These are phyloP conservation scores for Emydura subglobosa DNA, from an alignment of 2,113 vertebrate species.

Conservation along the genomic window DNA sequence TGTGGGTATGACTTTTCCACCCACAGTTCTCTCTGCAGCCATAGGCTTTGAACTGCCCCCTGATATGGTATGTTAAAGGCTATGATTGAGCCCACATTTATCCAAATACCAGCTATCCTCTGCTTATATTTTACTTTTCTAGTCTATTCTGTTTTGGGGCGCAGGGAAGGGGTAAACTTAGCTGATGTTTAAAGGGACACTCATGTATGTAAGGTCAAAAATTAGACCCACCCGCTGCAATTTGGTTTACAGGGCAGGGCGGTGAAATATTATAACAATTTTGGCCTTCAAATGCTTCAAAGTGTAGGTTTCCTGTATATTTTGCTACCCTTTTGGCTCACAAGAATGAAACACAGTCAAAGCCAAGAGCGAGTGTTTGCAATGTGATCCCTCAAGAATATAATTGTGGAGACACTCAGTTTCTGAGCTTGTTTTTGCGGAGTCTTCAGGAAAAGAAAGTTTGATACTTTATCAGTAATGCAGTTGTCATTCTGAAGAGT, in stretches of 20 bases:
- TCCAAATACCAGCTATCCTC: rapidly evolving
- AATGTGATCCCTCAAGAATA: not conserved
- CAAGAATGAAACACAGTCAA: not conserved
- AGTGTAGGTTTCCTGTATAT: not conserved
- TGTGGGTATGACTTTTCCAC: not conserved
- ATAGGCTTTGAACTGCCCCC: not conserved
- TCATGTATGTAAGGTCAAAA: not conserved
- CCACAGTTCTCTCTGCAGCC: not conserved
- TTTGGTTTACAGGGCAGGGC: not conserved
- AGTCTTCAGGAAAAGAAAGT: not conserved
- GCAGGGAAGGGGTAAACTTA: not conserved
- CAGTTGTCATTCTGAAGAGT: not conserved
- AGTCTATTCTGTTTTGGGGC: not conserved
- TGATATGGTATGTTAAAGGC: rapidly evolving
- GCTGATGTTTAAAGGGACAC: not conserved
- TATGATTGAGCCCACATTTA: rapidly evolving
- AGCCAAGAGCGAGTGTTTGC: not conserved
- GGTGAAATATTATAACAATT: not conserved
- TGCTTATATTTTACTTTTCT: not conserved
- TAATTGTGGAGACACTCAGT: not conserved
- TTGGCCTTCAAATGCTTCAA: not conserved
- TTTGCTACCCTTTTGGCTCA: not conserved
- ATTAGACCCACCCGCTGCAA: rapidly evolving
- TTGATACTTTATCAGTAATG: not conserved
- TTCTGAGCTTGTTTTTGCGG: not conserved